Evolutionary conservation across 35 echinoderm and acorn worm genomes (phyloP), one percentile per base, ranked within the genome.

Genomic region (Patiria miniata): DNA sequence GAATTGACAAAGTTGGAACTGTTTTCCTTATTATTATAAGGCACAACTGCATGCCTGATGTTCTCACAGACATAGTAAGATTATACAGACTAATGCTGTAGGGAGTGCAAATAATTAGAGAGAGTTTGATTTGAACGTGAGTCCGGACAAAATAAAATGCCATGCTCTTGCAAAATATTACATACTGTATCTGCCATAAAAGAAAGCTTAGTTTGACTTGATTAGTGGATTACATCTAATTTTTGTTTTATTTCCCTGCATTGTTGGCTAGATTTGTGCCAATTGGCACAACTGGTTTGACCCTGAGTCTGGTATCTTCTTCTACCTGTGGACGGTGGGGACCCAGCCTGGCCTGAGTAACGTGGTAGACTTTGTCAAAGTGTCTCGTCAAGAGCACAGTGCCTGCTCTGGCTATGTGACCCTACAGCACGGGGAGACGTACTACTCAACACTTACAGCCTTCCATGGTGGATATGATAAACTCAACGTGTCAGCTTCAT

Each of bases 271-370:
- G 79, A 73, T 83, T 50, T 90, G 88, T 83, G 80, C 37, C 17
- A 90, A 90, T 39, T 90, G 88, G 88, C 34, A 73, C 23, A 42
- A 83, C 50, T 90, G 81, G 57, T 65, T 14, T 77, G 88, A 90
- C 50, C 55, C 55, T 7, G 36, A 90, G 52, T 76, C 78, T 42
- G 88, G 79, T 34, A 90, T 90, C 52, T 40, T 37, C 82, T 38
- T n/a, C 0, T 90, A 83, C 77, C 36, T 26, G 18, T 90, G 79
- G 88, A 79, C 79, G 42, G 39, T 90, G 18, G 88, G 79, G 26
- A 83, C 79, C 42, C 39, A 37, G 42, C 88, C 88, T 0, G n/a
- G 39, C 0, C 2, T 42, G 5, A 73, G 28, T 15, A 80, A 90
- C 28, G 36, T 83, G 15, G 39, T 83, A 6, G 42, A 44, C 21